Evolutionary conservation across 2,113 vertebrate genomes (phyloP).

Genomic region (Cricetomys ansorgei): DNA sequence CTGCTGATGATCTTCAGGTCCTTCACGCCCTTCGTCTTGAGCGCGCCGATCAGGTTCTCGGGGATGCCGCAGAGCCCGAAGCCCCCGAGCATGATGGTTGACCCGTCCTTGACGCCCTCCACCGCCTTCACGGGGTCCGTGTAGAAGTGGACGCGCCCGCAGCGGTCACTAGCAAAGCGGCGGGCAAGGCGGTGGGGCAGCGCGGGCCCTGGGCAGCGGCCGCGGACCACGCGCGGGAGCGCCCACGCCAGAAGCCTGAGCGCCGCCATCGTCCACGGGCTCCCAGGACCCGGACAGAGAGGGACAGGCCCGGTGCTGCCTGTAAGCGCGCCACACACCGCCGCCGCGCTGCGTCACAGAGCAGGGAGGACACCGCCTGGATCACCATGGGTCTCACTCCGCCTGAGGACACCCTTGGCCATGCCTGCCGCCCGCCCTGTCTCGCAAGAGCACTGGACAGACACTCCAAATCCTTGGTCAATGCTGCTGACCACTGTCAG

Average conservation of each 20-base stretch:
- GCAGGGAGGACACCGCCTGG: background rate
- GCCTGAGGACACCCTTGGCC: background rate
- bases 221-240: background rate
- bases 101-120: slow-evolving; percentile 91
- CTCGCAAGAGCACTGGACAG: too few species aligned
- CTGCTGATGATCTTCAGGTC: slow-evolving; percentile 94
- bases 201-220: fast-evolving
- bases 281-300: background rate
- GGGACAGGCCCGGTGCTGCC: background rate
- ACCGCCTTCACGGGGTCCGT: slow-evolving; percentile 89
- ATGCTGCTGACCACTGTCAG: background rate
- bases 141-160: slow-evolving; percentile 88
- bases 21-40: slow-evolving; percentile 91
- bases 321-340: fast-evolving
- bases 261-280: background rate
- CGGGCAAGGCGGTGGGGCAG: slow-evolving; percentile 81
- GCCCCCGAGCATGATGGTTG: slow-evolving; percentile 93
- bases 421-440: background rate
- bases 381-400: background rate
- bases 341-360: background rate
- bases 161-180: slow-evolving; percentile 88
- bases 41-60: slow-evolving; percentile 94
- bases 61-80: slow-evolving; percentile 96
- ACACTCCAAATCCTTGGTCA: background rate
- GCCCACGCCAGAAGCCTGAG: background rate